Percentiles rank a stretch among this genome's conserved stretches.
These are phyloP conservation scores for Theristus sp. DNA, from an alignment of 2,888 invertebrate genomes.

Conservation along the genomic window DNA sequence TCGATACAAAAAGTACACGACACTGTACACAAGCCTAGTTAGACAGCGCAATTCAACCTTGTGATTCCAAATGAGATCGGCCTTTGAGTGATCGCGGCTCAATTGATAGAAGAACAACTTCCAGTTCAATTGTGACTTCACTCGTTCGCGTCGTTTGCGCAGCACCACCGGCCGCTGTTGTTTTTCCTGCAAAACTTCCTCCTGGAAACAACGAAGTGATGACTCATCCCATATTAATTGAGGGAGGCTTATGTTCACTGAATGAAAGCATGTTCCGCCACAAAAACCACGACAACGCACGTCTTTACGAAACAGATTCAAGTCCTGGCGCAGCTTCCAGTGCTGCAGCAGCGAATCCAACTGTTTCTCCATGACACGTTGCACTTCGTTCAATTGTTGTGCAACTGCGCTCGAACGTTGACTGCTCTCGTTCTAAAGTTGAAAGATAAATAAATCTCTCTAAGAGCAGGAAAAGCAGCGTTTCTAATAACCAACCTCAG, in stretches of 20 bases:
- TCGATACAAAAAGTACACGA: not conserved
- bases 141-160: conserved; percentile 64
- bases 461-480: not conserved
- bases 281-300: conserved; percentile 5
- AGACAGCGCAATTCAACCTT: conserved; percentile 43
- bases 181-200: not conserved
- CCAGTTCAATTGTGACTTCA: conserved; percentile 76
- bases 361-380: conserved; percentile 31
- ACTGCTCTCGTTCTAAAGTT: conserved; percentile 2
- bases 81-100: conserved; percentile 72
- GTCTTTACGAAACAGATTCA: conserved; percentile 27
- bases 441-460: not conserved
- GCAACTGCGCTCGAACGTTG: not conserved
- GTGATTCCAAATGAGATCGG: conserved; percentile 97
- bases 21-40: not conserved
- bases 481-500: conserved; percentile 39
- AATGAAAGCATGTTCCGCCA: not conserved
- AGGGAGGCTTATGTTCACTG: not conserved
- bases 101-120: conserved; percentile 85
- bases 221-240: not conserved
- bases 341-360: conserved; percentile 35
- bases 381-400: conserved; percentile 9
- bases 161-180: conserved; percentile 59
- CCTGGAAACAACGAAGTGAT: not conserved
- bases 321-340: conserved; percentile 35